Conservation (phyloP, 2,888 invertebrate species). For the Netelia melanura region DNA sequence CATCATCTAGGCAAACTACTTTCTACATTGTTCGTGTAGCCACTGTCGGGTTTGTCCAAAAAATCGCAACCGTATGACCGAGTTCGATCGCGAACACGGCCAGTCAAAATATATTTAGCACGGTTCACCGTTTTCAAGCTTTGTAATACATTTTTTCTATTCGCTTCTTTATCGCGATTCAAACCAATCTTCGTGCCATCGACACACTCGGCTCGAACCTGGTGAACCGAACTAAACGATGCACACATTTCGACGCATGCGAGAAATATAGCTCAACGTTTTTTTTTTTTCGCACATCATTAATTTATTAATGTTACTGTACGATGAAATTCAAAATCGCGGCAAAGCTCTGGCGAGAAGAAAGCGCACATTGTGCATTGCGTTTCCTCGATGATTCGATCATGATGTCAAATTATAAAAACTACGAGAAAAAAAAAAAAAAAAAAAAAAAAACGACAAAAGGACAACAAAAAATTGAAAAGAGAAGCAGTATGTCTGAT, state of each 20-base stretch:
- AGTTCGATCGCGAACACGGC: slow-evolving; percentile 45
- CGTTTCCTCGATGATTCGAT: background rate
- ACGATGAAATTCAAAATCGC: slow-evolving; percentile 27
- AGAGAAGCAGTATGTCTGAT: slow-evolving; percentile 4
- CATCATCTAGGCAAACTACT: slow-evolving; percentile 22
- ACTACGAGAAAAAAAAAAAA: background rate
- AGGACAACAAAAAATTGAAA: background rate
- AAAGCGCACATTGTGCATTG: slow-evolving; percentile 46
- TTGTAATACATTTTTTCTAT: slow-evolving; percentile 10
- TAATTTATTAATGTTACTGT: slow-evolving; percentile 29
- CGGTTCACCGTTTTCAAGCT: slow-evolving; percentile 38
- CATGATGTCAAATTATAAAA: background rate
- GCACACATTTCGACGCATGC: slow-evolving; percentile 51
- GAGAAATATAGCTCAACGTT: slow-evolving; percentile 30
- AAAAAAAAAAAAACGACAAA: background rate
- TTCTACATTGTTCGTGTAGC: slow-evolving; percentile 38
- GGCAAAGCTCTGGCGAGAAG: slow-evolving; percentile 48
- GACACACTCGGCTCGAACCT: background rate
- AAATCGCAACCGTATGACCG: slow-evolving; percentile 22
- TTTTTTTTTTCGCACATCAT: background rate
- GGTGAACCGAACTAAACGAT: slow-evolving; percentile 46
- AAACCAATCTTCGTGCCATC: slow-evolving; percentile 27
- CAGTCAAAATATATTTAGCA: slow-evolving; percentile 52
- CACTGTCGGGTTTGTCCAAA: slow-evolving; percentile 35
- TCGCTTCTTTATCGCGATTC: background rate